Evolutionary conservation across 2,888 invertebrate genomes (phyloP).

Genomic region (Tenthredo mesomela): DNA sequence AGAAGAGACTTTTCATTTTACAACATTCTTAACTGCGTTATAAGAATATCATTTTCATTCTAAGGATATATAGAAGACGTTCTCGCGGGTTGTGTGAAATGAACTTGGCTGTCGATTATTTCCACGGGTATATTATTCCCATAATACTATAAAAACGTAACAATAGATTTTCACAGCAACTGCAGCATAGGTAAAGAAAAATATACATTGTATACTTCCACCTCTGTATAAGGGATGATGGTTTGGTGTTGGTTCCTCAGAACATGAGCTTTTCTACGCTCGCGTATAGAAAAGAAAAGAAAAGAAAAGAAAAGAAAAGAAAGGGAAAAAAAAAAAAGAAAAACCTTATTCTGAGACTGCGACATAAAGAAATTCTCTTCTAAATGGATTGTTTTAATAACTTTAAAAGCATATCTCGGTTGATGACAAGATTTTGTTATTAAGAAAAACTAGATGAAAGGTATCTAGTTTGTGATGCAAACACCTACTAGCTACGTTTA

Average conservation of each 20-base stretch:
- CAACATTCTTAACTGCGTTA: too few relatives aligned
- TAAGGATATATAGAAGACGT: neutral
- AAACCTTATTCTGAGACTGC: neutral
- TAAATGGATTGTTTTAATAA: slow-evolving; percentile 70
- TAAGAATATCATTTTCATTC: neutral
- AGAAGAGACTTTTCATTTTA: neutral
- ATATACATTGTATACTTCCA: neutral
- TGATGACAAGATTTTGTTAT: neutral
- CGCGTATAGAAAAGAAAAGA: neutral
- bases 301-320: neutral
- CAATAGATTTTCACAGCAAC: neutral
- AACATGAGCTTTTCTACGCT: neutral
- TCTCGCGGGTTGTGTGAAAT: neutral
- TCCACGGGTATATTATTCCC: neutral
- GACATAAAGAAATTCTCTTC: slow-evolving; percentile 35
- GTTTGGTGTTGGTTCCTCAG: neutral
- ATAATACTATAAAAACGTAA: neutral
- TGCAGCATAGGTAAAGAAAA: neutral
- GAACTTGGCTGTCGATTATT: neutral
- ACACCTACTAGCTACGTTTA: neutral
- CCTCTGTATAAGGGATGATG: neutral
- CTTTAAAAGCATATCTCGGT: slow-evolving; percentile 62
- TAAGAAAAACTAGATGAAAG: neutral
- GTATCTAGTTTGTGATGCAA: neutral
- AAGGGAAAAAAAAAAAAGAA: neutral